Percentiles rank a stretch among this genome's conserved stretches.
These are phyloP conservation scores for Rhagonycha fulva DNA, from an alignment of 2,888 invertebrate species.

Conservation along the genomic window DNA sequence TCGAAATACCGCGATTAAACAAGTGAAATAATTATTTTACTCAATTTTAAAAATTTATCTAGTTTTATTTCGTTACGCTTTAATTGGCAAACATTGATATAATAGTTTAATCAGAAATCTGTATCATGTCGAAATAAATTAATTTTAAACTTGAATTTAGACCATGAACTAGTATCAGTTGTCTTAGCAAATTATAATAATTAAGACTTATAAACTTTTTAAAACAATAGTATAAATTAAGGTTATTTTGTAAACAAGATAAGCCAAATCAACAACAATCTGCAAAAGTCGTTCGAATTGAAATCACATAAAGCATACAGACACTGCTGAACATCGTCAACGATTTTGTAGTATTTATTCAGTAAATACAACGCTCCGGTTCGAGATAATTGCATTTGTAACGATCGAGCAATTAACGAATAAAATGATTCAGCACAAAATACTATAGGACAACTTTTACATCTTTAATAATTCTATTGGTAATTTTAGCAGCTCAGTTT, in stretches of 20 bases:
- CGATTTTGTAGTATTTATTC: conserved; percentile 47
- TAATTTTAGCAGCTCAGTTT: conserved; percentile 44
- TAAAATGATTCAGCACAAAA: conserved; percentile 52
- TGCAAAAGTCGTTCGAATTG: conserved; percentile 35
- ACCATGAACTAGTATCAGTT: not conserved
- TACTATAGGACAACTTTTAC: conserved; percentile 39
- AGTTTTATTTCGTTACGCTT: too few species aligned
- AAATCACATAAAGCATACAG: conserved; percentile 32
- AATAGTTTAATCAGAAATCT: too few species aligned
- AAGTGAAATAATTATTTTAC: too few species aligned
- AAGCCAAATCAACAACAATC: conserved; percentile 36
- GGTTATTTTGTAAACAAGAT: conserved; percentile 30
- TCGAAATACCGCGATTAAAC: too few species aligned
- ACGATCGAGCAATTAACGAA: conserved; percentile 54
- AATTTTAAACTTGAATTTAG: too few species aligned
- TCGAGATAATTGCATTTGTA: conserved; percentile 54
- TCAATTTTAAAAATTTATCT: too few species aligned
- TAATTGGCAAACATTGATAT: too few species aligned
- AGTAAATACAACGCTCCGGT: conserved; percentile 50
- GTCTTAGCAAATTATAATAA: not conserved
- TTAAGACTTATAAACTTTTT: not conserved
- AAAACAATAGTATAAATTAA: conserved; percentile 14
- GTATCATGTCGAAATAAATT: too few species aligned
- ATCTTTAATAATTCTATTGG: conserved; percentile 47
- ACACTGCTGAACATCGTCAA: conserved; percentile 29